A percentile compares a stretch with the other conserved stretches of the same genome.
These are phyloP conservation scores for Pseudococcus jackbeardsleyi DNA, from an alignment of 2,888 invertebrate species.

Conservation along the genomic window DNA sequence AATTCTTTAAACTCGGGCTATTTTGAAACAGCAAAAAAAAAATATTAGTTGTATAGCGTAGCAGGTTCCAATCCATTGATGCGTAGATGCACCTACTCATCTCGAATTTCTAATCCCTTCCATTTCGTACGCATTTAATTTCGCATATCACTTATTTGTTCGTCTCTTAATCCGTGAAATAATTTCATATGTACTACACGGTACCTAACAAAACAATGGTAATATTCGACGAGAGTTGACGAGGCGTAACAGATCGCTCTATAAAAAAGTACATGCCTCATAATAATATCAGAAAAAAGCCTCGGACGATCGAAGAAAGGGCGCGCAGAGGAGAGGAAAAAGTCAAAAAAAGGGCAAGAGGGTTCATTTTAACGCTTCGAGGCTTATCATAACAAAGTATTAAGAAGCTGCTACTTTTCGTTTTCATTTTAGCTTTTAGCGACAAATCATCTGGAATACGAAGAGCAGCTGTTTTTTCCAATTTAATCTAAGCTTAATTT, in stretches of 20 bases:
- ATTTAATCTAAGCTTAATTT: slow-evolving; percentile 61
- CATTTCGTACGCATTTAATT: neutral
- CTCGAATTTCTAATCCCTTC: neutral
- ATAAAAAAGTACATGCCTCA: neutral
- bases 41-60: neutral
- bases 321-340: neutral
- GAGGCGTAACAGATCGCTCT: slow-evolving; percentile 9
- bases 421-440: slow-evolving; percentile 49
- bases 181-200: neutral
- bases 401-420: slow-evolving; percentile 57
- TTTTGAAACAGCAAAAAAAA: neutral
- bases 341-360: slow-evolving; percentile 21
- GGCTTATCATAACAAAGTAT: slow-evolving; percentile 64
- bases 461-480: slow-evolving; percentile 58
- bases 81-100: too few species aligned
- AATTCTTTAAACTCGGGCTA: neutral
- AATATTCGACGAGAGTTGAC: slow-evolving; percentile 5
- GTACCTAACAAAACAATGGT: neutral
- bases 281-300: slow-evolving; percentile 11
- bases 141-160: neutral
- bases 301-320: too few species aligned
- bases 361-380: slow-evolving; percentile 59
- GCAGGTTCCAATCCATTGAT: too few species aligned
- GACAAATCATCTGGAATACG: slow-evolving; percentile 59
- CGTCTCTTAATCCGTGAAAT: neutral